Conservation (phyloP, 2,888 invertebrate genomes). For the Agriopis leucophaearia region DNA sequence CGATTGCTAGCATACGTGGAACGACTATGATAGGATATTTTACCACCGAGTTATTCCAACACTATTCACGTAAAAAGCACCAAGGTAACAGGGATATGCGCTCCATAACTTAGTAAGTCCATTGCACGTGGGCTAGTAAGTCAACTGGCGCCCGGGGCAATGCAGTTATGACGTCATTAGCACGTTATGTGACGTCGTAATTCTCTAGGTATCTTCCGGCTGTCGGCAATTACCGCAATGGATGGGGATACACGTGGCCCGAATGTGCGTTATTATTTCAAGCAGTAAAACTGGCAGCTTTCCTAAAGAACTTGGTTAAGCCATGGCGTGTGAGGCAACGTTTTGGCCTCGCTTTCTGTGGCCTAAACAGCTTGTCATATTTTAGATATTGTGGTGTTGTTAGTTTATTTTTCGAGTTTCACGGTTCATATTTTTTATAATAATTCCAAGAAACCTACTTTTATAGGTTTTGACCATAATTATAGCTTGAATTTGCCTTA, state of each 20-base stretch:
- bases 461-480: too few relatives aligned
- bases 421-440: too few relatives aligned
- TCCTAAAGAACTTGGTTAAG: neutral
- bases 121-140: conserved; percentile 67
- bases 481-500: too few relatives aligned
- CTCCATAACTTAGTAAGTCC: conserved; percentile 69
- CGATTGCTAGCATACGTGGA: too few relatives aligned
- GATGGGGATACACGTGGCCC: conserved; percentile 73
- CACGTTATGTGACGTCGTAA: conserved; percentile 83
- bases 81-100: conserved; percentile 57
- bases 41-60: neutral
- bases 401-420: too few relatives aligned
- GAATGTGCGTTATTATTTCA: conserved; percentile 71
- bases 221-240: conserved; percentile 81
- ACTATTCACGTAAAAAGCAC: conserved; percentile 23
- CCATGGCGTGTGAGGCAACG: neutral
- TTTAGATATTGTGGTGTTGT: too few relatives aligned
- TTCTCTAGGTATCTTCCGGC: conserved; percentile 79
- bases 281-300: conserved; percentile 50
- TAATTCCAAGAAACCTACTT: too few relatives aligned
- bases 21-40: too few relatives aligned
- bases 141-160: conserved; percentile 70
- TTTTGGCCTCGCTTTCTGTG: neutral
- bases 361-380: too few relatives aligned
- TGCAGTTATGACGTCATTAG: conserved; percentile 85